Evolutionary conservation across 1,140 invertebrate species (phyloP), one percentile per base, ranked within the genome.

Genomic region (Mercenaria mercenaria): DNA sequence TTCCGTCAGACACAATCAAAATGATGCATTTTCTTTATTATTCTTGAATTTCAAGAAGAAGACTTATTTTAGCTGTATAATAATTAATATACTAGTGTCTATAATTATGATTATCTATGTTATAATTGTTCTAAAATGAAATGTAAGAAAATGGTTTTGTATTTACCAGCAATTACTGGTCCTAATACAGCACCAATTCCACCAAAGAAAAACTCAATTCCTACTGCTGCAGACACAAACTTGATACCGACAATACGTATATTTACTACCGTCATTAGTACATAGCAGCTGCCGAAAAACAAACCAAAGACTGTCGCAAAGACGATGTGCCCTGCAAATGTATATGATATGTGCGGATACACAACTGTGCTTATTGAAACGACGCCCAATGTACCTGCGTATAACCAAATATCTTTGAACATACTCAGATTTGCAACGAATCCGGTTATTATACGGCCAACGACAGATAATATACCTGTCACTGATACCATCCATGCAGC

Each of bases 121-220:
- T n/a, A n/a, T n/a, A 47, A 47, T 6, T 47, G 6, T 8, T 47
- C 6, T 47, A 47, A 47, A 47, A 47, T 8, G 6, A 8, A 8
- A 47, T 47, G 43, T 47, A 8, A 47, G 43, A 47, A 47, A 47
- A 47, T 47, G 43, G 15, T 47, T 47, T 47, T 47, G 15, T n/a
- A 47, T 18, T 59, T 79, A 89, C 88, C 88, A 18, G 88, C 79
- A 39, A 39, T 0, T 23, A 76, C 43, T n/a, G 88, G 88, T 59
- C 88, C 88, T 39, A 83, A 10, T 26, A 89, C 1, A 8, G 79
- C 61, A 18, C 88, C 88, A 20, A 89, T 13, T n/a, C 88, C 80
- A 0, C 50, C 47, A 26, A 69, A 76, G 8, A 64, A 34, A 37
- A 83, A 83, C 47, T 76, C 20, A 0, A 82, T 11, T 11, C 88